Evolutionary conservation across 92 coral and sea anemone species (phyloP).

Genomic region (Epizoanthus scotinus): DNA sequence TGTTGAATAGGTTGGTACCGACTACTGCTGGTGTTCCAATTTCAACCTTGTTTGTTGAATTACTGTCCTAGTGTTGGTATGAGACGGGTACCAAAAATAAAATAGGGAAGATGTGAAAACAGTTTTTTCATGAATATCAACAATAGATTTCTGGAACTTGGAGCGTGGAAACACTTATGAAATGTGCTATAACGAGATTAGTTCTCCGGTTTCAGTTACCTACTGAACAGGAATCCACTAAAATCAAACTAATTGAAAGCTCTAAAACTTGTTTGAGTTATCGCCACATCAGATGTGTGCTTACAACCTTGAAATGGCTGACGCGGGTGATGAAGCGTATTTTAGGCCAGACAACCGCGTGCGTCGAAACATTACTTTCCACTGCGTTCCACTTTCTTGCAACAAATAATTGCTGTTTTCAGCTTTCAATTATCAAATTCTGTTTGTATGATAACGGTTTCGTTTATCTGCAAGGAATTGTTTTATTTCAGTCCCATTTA

Average conservation of each 20-base stretch:
- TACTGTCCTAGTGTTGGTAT: slow-evolving; percentile 13
- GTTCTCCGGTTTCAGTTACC: not conserved
- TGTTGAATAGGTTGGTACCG: slow-evolving; percentile 14
- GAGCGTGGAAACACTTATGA: not conserved
- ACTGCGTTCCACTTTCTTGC: not conserved
- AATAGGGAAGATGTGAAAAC: not conserved
- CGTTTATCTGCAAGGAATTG: slow-evolving; percentile 4
- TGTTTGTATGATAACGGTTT: not conserved
- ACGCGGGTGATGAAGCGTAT: slow-evolving; percentile 12
- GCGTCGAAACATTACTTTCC: not conserved
- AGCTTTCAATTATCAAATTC: not conserved
- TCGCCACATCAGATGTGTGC: slow-evolving; percentile 1
- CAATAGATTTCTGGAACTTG: not conserved
- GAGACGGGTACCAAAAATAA: slow-evolving; percentile 29
- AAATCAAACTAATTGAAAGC: not conserved
- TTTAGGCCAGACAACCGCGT: not conserved
- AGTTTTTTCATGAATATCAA: not conserved
- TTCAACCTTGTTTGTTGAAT: slow-evolving; percentile 33
- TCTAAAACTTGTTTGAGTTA: not conserved
- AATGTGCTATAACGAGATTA: not conserved
- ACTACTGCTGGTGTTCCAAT: slow-evolving; percentile 20
- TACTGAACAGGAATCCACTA: not conserved
- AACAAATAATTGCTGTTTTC: not conserved
- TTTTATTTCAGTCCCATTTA: slow-evolving; percentile 18
- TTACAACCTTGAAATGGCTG: slow-evolving; percentile 4